A percentile compares a stretch with the other conserved stretches of the same genome.
phyloP scores from a whole-genome alignment of 2,113 vertebrate species.

The Rhadina sibilatrix region DNA sequence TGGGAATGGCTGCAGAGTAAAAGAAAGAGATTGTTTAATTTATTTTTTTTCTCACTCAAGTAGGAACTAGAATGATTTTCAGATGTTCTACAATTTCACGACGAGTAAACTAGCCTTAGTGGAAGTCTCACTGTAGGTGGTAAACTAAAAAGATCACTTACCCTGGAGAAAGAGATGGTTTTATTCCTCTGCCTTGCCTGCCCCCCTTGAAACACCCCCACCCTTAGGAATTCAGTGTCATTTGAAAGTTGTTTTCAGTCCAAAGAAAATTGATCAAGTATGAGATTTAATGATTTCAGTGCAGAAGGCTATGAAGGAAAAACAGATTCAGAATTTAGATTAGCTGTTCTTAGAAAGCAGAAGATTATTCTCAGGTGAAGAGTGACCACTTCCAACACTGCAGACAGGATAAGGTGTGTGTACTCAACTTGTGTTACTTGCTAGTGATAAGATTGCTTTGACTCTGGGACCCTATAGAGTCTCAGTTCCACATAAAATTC shows the following conservation, averaged over 20 bases:
- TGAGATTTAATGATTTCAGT: background rate
- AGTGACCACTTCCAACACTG: background rate
- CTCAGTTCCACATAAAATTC: background rate
- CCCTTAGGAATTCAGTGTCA: slow-evolving; percentile 4
- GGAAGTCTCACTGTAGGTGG: slow-evolving; percentile 13
- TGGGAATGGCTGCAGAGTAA: background rate
- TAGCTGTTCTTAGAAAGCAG: background rate
- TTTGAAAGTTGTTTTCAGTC: slow-evolving; percentile 1
- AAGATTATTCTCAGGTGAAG: background rate
- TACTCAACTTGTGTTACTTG: background rate
- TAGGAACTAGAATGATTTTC: slow-evolving; percentile 33
- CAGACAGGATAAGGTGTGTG: background rate
- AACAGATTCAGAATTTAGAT: background rate
- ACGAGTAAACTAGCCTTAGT: background rate
- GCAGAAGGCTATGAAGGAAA: background rate
- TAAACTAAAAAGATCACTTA: background rate
- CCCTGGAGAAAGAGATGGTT: background rate
- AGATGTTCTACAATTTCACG: background rate
- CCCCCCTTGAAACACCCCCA: background rate
- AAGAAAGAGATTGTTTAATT: background rate
- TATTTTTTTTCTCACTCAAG: background rate
- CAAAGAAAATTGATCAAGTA: background rate
- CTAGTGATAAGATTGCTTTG: background rate
- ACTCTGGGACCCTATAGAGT: background rate
- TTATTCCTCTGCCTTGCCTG: background rate